A percentile compares a stretch with the other conserved stretches of the same genome.
These are phyloP conservation scores for Rhinolophus sinicus DNA, from an alignment of 2,113 vertebrate genomes.

Conservation along the genomic window DNA sequence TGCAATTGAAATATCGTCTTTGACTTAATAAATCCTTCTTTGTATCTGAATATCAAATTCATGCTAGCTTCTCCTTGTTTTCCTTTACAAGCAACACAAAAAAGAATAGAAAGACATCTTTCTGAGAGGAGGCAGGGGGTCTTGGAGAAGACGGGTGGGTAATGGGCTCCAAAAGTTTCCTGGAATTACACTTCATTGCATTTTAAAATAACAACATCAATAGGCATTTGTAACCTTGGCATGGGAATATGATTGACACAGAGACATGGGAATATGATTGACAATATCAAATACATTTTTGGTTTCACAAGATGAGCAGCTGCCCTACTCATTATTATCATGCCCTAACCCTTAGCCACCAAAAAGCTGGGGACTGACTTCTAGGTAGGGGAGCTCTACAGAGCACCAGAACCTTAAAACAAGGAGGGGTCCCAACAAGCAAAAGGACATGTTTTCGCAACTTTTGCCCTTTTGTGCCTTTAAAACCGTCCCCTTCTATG, in stretches of 20 bases:
- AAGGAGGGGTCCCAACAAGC: not conserved
- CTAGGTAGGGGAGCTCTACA: not conserved
- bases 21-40: not conserved
- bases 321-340: not conserved
- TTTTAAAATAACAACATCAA: not conserved
- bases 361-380: not conserved
- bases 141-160: not conserved
- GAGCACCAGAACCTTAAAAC: not conserved
- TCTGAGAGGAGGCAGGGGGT: not conserved
- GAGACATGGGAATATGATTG: rapidly evolving
- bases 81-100: not conserved
- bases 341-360: not conserved
- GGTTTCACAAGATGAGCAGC: not conserved
- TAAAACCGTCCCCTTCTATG: not conserved
- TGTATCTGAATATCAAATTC: not conserved
- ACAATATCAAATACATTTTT: not conserved
- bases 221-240: not conserved
- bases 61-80: not conserved
- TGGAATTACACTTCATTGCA: not conserved
- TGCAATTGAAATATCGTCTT: not conserved
- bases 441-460: not conserved
- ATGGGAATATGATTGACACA: not conserved
- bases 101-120: not conserved
- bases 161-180: not conserved
- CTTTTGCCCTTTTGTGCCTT: rapidly evolving